phyloP scores from a whole-genome alignment of 2,113 vertebrate genomes.

The Alosa alosa region DNA sequence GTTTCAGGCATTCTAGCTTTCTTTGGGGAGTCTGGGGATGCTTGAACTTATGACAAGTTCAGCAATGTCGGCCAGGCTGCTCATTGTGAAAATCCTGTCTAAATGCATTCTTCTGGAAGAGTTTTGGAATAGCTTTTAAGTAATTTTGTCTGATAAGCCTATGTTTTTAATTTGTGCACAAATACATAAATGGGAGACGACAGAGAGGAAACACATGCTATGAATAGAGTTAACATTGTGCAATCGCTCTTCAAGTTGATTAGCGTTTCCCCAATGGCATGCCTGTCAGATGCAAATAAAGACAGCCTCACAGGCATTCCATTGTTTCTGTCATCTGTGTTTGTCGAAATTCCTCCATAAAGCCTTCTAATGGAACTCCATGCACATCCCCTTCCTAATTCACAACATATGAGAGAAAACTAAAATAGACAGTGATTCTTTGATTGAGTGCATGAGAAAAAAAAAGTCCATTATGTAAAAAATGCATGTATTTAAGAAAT shows the following conservation, averaged over 20 bases:
- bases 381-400: not conserved
- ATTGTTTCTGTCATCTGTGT: constrained; percentile 31
- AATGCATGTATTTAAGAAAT: not conserved
- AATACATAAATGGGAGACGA: not conserved
- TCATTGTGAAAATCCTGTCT: not conserved
- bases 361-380: not conserved
- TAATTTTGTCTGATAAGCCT: not conserved
- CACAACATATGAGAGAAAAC: not conserved
- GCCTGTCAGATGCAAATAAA: constrained; percentile 23
- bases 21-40: not conserved
- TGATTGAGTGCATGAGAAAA: not conserved
- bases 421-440: not conserved
- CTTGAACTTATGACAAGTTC: not conserved
- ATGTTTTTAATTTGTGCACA: constrained; percentile 20
- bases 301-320: constrained; percentile 14
- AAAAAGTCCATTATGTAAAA: not conserved
- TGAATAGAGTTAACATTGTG: constrained; percentile 32
- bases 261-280: constrained; percentile 22
- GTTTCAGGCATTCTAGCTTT: not conserved
- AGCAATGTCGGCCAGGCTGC: not conserved
- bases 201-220: constrained; percentile 8
- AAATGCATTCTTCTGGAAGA: not conserved
- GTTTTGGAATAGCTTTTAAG: not conserved
- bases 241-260: constrained; percentile 24
- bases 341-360: constrained; percentile 21